phyloP scores from a whole-genome alignment of 2,888 invertebrate genomes.

The Diarsia mendica region DNA sequence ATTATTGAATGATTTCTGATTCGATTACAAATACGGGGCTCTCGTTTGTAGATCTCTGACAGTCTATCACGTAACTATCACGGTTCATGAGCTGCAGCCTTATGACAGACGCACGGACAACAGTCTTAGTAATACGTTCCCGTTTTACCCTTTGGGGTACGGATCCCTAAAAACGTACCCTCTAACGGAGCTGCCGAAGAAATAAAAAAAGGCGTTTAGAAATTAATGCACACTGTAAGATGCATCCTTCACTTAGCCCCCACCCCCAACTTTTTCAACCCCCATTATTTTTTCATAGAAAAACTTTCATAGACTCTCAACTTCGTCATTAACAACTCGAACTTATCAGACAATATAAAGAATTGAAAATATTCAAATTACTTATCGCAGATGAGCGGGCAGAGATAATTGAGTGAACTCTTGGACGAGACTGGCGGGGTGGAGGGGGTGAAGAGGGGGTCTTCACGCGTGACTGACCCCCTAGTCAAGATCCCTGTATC shows the following conservation, averaged over 20 bases:
- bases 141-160: no score
- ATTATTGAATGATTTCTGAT: background rate
- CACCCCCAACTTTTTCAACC: background rate
- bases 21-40: background rate
- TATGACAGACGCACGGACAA: no score
- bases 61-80: background rate
- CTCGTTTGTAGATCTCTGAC: background rate
- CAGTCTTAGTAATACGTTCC: no score
- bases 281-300: conserved; percentile 31
- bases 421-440: conserved; percentile 54
- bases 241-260: conserved; percentile 15
- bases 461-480: conserved; percentile 53
- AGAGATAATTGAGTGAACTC: conserved; percentile 79
- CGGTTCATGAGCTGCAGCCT: no score
- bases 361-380: conserved; percentile 70
- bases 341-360: conserved; percentile 61
- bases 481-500: conserved; percentile 40
- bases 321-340: conserved; percentile 48
- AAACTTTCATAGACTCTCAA: conserved; percentile 29
- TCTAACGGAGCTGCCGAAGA: no score
- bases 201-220: conserved; percentile 10
- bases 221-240: conserved; percentile 15
- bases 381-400: conserved; percentile 76
- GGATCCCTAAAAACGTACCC: no score
- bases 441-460: conserved; percentile 22